Evolutionary conservation across 92 coral and sea anemone genomes (phyloP), one percentile per base, ranked within the genome.

Genomic region (Phenganax subtilis): DNA sequence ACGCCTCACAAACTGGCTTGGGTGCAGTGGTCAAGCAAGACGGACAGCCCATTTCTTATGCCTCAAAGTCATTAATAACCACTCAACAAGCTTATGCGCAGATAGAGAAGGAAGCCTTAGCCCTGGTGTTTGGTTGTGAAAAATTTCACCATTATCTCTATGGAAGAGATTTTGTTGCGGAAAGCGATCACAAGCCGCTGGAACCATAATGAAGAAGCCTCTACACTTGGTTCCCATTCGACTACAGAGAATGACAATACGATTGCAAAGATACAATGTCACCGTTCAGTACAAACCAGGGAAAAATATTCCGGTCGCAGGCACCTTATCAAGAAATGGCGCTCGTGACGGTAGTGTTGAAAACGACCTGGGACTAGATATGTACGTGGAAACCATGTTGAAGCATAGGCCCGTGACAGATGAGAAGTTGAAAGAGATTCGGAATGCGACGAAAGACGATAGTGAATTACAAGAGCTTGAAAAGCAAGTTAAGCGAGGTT

Each of bases 1-100:
- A 72, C 6, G 76, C 76, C 20, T 72, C 76, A 4, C 62, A 74
- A 37, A 10, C 62, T 0, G 63, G 51, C 12, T 37, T 74, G 3
- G 79, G 29, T 12, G 63, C 63, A 12, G 79, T 55, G 63, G 2
- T 74, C 0, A 51, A 54, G 30, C 79, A 74, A 55, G 62, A 54
- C 9, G 51, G 57, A 25, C 57, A 72, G 12, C 85, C 80, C 6
- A 17, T 82, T 4, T 59, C 85, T 5, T 85, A 85, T 20, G 83
- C 88, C 6, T 86, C 85, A 54, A 79, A 81, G 56, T 63, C 87
- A 17, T 80, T 84, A 25, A 84, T 75, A 3, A 80, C 72, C 0
- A 87, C 83, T 3, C 85, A 84, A 62, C 63, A 87, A 51, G 78
- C 83, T 27, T 88, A 88, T 63, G 90, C 85, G 12, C 89, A 86